Evolutionary conservation across 2,888 invertebrate genomes (phyloP).

Genomic region (Luffia ferchaultella): DNA sequence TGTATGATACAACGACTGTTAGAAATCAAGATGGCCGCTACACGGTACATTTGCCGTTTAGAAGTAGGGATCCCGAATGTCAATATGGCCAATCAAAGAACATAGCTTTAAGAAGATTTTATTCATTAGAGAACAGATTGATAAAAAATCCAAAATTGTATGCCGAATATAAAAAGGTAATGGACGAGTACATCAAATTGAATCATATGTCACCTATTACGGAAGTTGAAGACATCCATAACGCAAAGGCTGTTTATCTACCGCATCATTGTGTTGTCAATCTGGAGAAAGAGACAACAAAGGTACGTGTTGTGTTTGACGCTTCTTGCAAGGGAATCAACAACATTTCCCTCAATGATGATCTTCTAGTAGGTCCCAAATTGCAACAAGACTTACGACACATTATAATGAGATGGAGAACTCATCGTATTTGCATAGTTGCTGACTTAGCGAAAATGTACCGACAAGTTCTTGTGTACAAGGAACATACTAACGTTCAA

Average conservation of each 20-base stretch:
- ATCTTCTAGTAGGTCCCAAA: slow-evolving; percentile 7
- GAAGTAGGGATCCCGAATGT: slow-evolving; percentile 11
- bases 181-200: slow-evolving; percentile 11
- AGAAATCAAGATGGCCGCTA: slow-evolving; percentile 13
- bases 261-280: slow-evolving; percentile 7
- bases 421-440: slow-evolving; percentile 14
- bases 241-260: slow-evolving; percentile 7
- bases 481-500: slow-evolving; percentile 15
- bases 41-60: slow-evolving; percentile 13
- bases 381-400: no score
- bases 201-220: slow-evolving; percentile 10
- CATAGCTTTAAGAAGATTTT: slow-evolving; percentile 14
- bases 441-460: slow-evolving; percentile 21
- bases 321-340: slow-evolving; percentile 9
- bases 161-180: slow-evolving; percentile 13
- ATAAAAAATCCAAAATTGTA: slow-evolving; percentile 10
- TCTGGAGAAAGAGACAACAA: slow-evolving; percentile 7
- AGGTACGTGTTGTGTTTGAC: slow-evolving; percentile 7
- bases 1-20: slow-evolving; percentile 13
- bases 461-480: slow-evolving; percentile 12
- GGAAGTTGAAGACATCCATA: background rate
- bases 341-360: slow-evolving; percentile 8
- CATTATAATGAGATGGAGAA: slow-evolving; percentile 18
- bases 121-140: slow-evolving; percentile 13
- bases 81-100: slow-evolving; percentile 11